These are phyloP conservation scores for Heteromurus nitidus DNA, from an alignment of 2,888 invertebrate species.

Conservation along the genomic window DNA sequence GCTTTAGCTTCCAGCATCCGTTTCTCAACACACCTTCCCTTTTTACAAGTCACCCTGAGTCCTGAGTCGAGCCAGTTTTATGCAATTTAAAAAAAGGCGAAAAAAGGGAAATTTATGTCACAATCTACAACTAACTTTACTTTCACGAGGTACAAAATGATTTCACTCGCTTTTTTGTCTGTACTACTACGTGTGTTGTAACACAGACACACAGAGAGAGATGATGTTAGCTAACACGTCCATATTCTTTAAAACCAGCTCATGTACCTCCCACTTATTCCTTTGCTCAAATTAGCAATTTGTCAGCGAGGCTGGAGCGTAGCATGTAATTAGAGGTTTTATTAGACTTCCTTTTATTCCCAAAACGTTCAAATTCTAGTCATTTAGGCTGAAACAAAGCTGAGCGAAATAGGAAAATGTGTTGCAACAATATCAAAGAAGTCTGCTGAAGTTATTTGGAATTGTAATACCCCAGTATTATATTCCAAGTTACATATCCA, in stretches of 20 bases:
- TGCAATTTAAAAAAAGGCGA: constrained; percentile 12
- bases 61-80: too few relatives aligned
- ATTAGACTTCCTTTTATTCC: constrained; percentile 47
- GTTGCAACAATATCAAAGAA: too few relatives aligned
- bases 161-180: too few relatives aligned
- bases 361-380: not conserved
- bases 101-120: not conserved
- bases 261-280: not conserved
- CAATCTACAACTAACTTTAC: constrained; percentile 13
- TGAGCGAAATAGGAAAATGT: not conserved
- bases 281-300: constrained; percentile 32
- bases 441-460: too few relatives aligned
- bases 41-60: too few relatives aligned
- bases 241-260: too few relatives aligned
- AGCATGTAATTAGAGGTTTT: constrained; percentile 57
- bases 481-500: constrained; percentile 1
- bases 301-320: constrained; percentile 33
- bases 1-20: constrained; percentile 2
- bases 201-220: too few relatives aligned
- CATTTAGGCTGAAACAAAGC: not conserved
- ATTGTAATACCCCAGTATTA: too few relatives aligned
- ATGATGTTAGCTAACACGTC: not conserved
- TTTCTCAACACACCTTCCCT: too few relatives aligned
- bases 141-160: not conserved
- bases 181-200: too few relatives aligned